Evolutionary conservation across 2,797 vertebrate species (phyloP).

Genomic region (Hippoglossus hippoglossus): DNA sequence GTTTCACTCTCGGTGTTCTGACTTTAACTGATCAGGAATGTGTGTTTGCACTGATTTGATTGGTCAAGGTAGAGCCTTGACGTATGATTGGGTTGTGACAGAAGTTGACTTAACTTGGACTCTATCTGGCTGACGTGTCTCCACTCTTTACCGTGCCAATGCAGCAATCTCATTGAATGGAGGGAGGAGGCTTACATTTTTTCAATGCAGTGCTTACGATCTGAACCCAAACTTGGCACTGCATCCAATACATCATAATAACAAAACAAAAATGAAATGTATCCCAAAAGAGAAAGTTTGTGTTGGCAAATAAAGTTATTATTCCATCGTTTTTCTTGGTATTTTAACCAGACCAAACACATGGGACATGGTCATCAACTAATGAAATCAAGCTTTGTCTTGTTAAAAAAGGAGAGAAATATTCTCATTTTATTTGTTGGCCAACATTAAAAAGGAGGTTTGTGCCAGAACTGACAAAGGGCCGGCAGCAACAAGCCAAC

Average conservation of each 20-base stretch:
- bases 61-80: not conserved
- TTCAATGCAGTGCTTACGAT: not conserved
- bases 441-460: not conserved
- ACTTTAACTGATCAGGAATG: not conserved
- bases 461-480: conserved; percentile 21
- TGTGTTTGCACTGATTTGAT: not conserved
- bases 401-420: not conserved
- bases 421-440: conserved; percentile 18
- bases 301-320: conserved; percentile 29
- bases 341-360: conserved; percentile 29
- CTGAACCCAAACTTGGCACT: not conserved
- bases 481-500: conserved; percentile 34
- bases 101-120: too few species aligned
- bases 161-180: too few species aligned
- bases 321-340: conserved; percentile 12
- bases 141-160: not conserved
- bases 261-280: conserved; percentile 12
- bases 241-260: not conserved
- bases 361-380: conserved; percentile 10
- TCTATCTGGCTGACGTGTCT: too few species aligned
- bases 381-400: conserved; percentile 10
- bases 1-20: not conserved
- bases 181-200: too few species aligned
- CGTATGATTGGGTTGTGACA: too few species aligned
- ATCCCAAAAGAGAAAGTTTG: conserved; percentile 24